A percentile compares a stretch with the other conserved stretches of the same genome.
Conservation (phyloP, 2,888 invertebrate genomes). For the Megastigmus dorsalis region DNA sequence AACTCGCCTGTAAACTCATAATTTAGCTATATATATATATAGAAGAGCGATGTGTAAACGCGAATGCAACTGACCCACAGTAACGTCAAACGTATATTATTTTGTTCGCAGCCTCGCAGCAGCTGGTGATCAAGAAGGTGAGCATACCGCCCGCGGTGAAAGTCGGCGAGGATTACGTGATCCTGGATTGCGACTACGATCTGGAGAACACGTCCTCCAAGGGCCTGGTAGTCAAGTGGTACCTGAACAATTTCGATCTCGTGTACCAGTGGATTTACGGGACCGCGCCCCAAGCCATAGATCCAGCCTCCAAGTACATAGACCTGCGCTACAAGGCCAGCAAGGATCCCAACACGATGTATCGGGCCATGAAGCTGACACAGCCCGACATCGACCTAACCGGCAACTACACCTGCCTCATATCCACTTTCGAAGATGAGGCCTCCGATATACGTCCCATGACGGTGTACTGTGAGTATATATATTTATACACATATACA, state of each 20-base stretch:
- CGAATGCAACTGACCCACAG: background rate
- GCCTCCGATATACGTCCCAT: slow-evolving; percentile 74
- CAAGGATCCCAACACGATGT: slow-evolving; percentile 72
- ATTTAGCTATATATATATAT: background rate
- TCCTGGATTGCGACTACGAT: slow-evolving; percentile 76
- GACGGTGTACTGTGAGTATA: slow-evolving; percentile 78
- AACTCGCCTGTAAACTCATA: no score
- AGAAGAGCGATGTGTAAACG: background rate
- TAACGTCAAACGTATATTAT: background rate
- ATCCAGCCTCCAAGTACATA: slow-evolving; percentile 70
- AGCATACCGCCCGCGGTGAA: slow-evolving; percentile 67
- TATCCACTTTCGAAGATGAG: slow-evolving; percentile 75
- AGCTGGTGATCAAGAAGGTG: slow-evolving; percentile 63
- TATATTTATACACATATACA: no score
- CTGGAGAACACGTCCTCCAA: slow-evolving; percentile 68
- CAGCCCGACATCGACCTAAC: slow-evolving; percentile 75
- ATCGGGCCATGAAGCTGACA: slow-evolving; percentile 77
- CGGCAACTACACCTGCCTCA: slow-evolving; percentile 77
- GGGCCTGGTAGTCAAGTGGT: slow-evolving; percentile 76
- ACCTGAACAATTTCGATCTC: slow-evolving; percentile 60
- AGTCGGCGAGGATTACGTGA: slow-evolving; percentile 69
- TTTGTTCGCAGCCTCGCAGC: slow-evolving; percentile 25
- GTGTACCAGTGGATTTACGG: slow-evolving; percentile 76
- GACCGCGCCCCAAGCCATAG: slow-evolving; percentile 68
- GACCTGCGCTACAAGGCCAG: slow-evolving; percentile 73